Evolutionary conservation across 2,797 vertebrate species (phyloP), one percentile per base, ranked within the genome.

Genomic region (Darevskia mixta): DNA sequence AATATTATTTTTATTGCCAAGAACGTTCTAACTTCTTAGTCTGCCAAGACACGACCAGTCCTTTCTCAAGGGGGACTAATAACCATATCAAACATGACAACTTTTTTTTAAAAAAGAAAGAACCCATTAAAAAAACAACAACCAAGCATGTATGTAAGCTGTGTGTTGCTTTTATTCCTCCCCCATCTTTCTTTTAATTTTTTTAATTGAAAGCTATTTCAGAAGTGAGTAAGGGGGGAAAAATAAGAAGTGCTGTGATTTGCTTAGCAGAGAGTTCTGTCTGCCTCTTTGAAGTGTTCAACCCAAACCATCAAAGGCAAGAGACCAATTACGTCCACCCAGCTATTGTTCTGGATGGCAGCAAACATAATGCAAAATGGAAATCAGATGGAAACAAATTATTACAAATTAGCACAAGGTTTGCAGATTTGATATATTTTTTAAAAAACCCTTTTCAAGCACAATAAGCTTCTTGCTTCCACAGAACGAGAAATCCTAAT

Each of bases 121-220:
- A 88, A 2, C 10, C 87, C 79, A 11, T 41, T 23, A 8, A 69
- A 81, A 71, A 49, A 13, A 8, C 43, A 10, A 13, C 10, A 73
- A 27, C 32, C 45, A 81, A 32, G 49, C 38, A 81, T 75, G 55
- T 61, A 87, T 29, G 38, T 89, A 91, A 88, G 3, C 10, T 38
- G 32, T 73, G 0, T 1, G n/a, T 55, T 76, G 49, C 76, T 82
- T 2, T 93, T 25, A 85, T 92, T 92, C 94, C n/a, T 4, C 23
- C 38, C 58, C 61, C 13, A 67, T 89, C 76, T 90, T 92, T 77
- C 85, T 85, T 85, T 69, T 66, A 88, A 77, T 85, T 80, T 91
- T 92, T 95, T 91, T 92, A 87, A 81, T 87, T 91, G 89, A 95
- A 93, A 95, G 77, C 45, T 64, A 84, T 86, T 92, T 91, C 90